Evolutionary conservation across 2,113 vertebrate species (phyloP), one percentile per base, ranked within the genome.

Genomic region (Atrichornis clamosus): DNA sequence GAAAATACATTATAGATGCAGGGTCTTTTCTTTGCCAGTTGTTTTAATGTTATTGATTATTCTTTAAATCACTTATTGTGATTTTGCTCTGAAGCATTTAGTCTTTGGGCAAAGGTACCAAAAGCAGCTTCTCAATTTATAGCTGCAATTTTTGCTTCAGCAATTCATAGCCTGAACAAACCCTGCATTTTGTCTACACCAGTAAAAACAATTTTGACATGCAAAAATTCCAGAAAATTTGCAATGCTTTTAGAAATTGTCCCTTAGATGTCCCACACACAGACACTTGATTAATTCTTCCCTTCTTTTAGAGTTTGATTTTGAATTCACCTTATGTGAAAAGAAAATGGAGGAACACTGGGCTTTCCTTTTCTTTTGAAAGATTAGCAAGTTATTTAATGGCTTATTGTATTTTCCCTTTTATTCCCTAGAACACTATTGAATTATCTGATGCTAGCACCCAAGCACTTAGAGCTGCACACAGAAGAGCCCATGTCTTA

Each of bases 31-130:
- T 76, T 79, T 95, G 93, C 92, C 89, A 85, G 46, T 44, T 95
- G 77, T 96, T 97, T 95, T 89, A 86, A 89, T 56, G 64, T 68
- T 96, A 97, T 96, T 92, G 92, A 96, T 96, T 95, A 84, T 82
- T 91, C 95, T 82, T 77, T 83, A 95, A 97, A 94, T 92, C 89
- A 95, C 81, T 93, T 92, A 59, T 56, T 91, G 58, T 84, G 93
- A 93, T 92, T 93, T 96, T 76, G 20, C 84, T 91, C 76, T 77
- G 47, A 96, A 96, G 59, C 78, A 70, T 93, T 91, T 84, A 72
- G 59, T 62, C 84, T 74, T 69, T 86, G 64, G 79, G 84, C 84
- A 89, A 79, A 89, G 46, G 73, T 35, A 92, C 53, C 65, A 72
- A 89, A 81, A 92, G 44, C 76, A 87, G 47, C 52, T 82, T 69